A percentile compares a stretch with the other conserved stretches of the same genome.
phyloP scores from a whole-genome alignment of 2,888 invertebrate species.

The Melipona beecheii region DNA sequence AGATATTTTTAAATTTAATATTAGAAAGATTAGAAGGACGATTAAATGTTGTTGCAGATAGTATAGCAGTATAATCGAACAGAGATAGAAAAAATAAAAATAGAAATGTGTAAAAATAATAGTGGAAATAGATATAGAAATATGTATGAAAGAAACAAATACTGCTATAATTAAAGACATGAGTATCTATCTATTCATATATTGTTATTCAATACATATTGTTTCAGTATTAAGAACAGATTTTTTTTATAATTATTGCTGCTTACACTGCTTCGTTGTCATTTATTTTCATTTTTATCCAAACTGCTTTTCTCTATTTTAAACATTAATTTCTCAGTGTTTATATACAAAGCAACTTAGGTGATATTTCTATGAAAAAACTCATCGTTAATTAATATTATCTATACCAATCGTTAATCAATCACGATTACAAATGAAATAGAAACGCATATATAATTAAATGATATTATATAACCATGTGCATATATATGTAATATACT shows the following conservation, averaged over 20 bases:
- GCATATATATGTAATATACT: not conserved
- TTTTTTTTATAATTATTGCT: constrained; percentile 14
- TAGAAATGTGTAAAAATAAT: not conserved
- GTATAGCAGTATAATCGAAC: not conserved
- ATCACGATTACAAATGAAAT: not conserved
- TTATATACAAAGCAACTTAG: not conserved
- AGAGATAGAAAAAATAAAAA: not conserved
- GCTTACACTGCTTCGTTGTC: not conserved
- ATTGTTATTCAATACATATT: constrained; percentile 7
- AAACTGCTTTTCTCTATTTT: not conserved
- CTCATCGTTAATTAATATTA: not conserved
- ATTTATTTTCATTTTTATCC: not conserved
- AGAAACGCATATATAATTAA: not conserved
- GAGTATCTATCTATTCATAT: not conserved
- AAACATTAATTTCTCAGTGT: not conserved
- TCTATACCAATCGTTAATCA: not conserved
- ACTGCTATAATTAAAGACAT: not conserved
- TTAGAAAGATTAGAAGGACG: not conserved
- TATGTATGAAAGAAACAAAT: not conserved
- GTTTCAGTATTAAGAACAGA: constrained; percentile 1
- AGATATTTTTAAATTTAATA: no score
- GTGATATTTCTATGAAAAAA: not conserved
- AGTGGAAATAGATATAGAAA: not conserved
- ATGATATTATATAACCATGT: not conserved
- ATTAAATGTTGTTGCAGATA: not conserved